Evolutionary conservation across 2,888 invertebrate genomes (phyloP).

Genomic region (Rhamnusium bicolor): DNA sequence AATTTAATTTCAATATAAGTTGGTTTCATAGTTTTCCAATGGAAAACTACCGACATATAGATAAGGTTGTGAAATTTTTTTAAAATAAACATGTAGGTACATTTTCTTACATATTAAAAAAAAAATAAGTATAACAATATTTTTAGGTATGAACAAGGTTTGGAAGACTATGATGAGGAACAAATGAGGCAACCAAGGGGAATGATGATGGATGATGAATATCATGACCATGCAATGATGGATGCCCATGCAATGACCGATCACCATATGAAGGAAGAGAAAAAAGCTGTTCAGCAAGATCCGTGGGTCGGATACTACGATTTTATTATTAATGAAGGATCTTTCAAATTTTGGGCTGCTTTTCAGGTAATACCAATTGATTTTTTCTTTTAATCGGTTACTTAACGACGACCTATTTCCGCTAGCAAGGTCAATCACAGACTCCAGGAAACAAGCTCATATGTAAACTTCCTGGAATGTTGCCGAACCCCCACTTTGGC

Average conservation of each 20-base stretch:
- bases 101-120: too few species aligned
- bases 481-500: too few species aligned
- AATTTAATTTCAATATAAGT: too few species aligned
- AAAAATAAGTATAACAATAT: too few species aligned
- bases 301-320: conserved; percentile 89
- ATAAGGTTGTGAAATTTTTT: too few species aligned
- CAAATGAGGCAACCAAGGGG: conserved; percentile 65
- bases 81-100: too few species aligned
- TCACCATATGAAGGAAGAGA: conserved; percentile 70
- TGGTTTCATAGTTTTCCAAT: too few species aligned
- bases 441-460: too few species aligned
- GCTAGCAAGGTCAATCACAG: too few species aligned
- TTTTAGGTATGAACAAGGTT: conserved; percentile 63
- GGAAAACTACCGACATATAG: too few species aligned
- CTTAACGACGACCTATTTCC: too few species aligned
- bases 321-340: conserved; percentile 90
- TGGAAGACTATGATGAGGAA: conserved; percentile 67
- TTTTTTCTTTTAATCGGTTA: neutral
- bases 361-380: conserved; percentile 78
- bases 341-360: conserved; percentile 91
- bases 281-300: conserved; percentile 78
- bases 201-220: conserved; percentile 72
- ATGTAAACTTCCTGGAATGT: too few species aligned
- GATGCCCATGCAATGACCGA: conserved; percentile 71
- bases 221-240: conserved; percentile 72